Conservation (phyloP, 2,888 invertebrate genomes). For the Drosophila parthenogenetica region DNA sequence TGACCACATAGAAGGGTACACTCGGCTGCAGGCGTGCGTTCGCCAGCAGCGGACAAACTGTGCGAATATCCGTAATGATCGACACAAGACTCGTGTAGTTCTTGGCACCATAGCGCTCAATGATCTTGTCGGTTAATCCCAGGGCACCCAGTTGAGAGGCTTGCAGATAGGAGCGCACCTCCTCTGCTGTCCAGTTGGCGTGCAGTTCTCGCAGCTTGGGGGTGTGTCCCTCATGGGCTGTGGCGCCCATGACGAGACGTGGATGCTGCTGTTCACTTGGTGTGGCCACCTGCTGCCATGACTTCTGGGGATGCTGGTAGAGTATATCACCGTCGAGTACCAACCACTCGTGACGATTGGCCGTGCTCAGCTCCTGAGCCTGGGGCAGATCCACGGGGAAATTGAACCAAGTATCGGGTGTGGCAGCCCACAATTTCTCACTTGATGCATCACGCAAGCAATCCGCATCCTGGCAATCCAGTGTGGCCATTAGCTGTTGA, state of each 20-base stretch:
- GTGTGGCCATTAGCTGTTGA: slow-evolving; percentile 87
- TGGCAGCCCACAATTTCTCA: slow-evolving; percentile 88
- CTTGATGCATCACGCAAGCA: slow-evolving; percentile 87
- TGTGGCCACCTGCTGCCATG: slow-evolving; percentile 86
- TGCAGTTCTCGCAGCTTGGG: slow-evolving; percentile 87
- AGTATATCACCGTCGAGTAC: slow-evolving; percentile 90
- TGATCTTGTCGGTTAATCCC: slow-evolving; percentile 88
- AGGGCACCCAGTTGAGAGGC: slow-evolving; percentile 87
- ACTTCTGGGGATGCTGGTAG: slow-evolving; percentile 88
- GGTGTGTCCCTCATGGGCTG: slow-evolving; percentile 90
- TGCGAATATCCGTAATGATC: slow-evolving; percentile 92
- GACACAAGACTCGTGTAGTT: slow-evolving; percentile 89
- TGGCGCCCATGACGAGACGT: slow-evolving; percentile 89
- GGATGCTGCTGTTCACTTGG: slow-evolving; percentile 77
- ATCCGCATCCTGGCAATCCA: slow-evolving; percentile 87
- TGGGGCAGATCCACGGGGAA: slow-evolving; percentile 86
- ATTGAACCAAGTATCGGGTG: slow-evolving; percentile 90
- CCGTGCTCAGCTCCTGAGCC: slow-evolving; percentile 86
- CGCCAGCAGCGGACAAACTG: slow-evolving; percentile 91
- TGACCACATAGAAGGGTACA: slow-evolving; percentile 91
- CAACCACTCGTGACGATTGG: slow-evolving; percentile 89
- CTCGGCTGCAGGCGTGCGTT: slow-evolving; percentile 88
- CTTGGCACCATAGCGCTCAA: slow-evolving; percentile 89
- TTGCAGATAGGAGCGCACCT: slow-evolving; percentile 88
- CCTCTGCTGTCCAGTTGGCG: slow-evolving; percentile 88